These are phyloP conservation scores for Temnothorax rugatulus DNA, from an alignment of 2,888 invertebrate genomes.

Conservation along the genomic window DNA sequence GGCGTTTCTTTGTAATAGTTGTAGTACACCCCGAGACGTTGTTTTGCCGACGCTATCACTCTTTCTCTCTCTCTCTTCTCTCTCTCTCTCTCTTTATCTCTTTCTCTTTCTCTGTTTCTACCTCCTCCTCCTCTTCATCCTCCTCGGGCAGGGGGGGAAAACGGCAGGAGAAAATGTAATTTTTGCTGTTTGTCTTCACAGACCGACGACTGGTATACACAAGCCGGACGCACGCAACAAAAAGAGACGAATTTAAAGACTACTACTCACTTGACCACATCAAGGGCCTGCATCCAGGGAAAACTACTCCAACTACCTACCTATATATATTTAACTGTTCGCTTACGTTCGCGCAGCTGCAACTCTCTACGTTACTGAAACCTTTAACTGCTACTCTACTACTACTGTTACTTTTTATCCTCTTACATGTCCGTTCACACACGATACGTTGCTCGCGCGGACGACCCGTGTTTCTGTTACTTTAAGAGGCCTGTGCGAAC, in stretches of 20 bases:
- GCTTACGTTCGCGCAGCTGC: conserved; percentile 85
- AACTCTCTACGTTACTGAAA: conserved; percentile 81
- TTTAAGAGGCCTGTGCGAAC: conserved; percentile 81
- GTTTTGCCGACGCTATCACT: conserved; percentile 71
- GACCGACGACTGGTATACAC: conserved; percentile 86
- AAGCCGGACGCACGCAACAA: conserved; percentile 86
- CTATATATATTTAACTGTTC: conserved; percentile 79
- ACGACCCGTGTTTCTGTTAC: conserved; percentile 69
- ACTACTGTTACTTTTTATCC: conserved; percentile 71
- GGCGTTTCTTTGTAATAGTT: conserved; percentile 41
- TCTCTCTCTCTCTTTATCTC: conserved; percentile 36
- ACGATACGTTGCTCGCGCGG: conserved; percentile 64
- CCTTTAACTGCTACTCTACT: conserved; percentile 82
- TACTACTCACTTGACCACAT: conserved; percentile 86
- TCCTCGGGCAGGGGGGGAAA: conserved; percentile 58
- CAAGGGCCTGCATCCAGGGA: conserved; percentile 86
- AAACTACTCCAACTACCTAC: conserved; percentile 85
- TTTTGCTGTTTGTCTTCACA: conserved; percentile 86
- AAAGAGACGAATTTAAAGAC: conserved; percentile 86
- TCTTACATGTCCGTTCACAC: conserved; percentile 78
- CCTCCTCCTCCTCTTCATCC: conserved; percentile 34
- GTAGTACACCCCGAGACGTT: conserved; percentile 71
- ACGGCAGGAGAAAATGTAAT: conserved; percentile 81
- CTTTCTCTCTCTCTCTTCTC: neutral
- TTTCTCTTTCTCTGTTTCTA: neutral